Conservation (phyloP, 2,888 invertebrate species). For the Girardia tigrina region DNA sequence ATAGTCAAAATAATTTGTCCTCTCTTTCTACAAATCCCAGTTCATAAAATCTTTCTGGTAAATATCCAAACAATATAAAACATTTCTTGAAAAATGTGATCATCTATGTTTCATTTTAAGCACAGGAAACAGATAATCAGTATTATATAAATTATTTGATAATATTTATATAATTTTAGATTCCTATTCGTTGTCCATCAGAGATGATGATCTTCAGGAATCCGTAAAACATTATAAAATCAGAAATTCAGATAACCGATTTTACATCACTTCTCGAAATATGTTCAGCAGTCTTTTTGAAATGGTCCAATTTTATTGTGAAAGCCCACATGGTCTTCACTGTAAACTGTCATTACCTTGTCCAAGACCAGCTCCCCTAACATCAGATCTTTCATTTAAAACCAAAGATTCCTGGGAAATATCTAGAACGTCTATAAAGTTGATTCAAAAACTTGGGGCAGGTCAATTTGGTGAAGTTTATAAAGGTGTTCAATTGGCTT, state of each 20-base stretch:
- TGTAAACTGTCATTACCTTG: constrained; percentile 80
- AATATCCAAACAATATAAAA: too few relatives aligned
- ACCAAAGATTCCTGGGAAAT: constrained; percentile 92
- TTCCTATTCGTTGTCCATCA: neutral
- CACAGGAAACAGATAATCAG: too few relatives aligned
- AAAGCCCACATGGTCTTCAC: constrained; percentile 70
- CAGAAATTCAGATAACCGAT: constrained; percentile 87
- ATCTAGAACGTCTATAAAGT: constrained; percentile 68
- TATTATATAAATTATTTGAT: too few relatives aligned
- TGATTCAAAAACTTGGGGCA: constrained; percentile 73
- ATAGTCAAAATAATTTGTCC: too few relatives aligned
- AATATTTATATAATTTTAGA: neutral
- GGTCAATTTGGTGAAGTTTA: constrained; percentile 97
- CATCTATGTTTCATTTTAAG: too few relatives aligned
- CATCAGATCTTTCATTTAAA: constrained; percentile 88
- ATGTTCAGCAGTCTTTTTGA: constrained; percentile 79
- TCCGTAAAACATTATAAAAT: constrained; percentile 98
- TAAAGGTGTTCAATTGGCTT: constrained; percentile 57
- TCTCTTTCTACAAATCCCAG: too few relatives aligned
- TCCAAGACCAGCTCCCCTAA: constrained; percentile 82
- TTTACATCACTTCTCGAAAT: constrained; percentile 91
- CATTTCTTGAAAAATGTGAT: too few relatives aligned
- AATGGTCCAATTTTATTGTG: constrained; percentile 81
- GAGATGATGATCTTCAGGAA: constrained; percentile 58
- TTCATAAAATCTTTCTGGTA: too few relatives aligned